Conservation (phyloP, 1,140 invertebrate genomes). For the Pseudachorutes palmiensis region DNA sequence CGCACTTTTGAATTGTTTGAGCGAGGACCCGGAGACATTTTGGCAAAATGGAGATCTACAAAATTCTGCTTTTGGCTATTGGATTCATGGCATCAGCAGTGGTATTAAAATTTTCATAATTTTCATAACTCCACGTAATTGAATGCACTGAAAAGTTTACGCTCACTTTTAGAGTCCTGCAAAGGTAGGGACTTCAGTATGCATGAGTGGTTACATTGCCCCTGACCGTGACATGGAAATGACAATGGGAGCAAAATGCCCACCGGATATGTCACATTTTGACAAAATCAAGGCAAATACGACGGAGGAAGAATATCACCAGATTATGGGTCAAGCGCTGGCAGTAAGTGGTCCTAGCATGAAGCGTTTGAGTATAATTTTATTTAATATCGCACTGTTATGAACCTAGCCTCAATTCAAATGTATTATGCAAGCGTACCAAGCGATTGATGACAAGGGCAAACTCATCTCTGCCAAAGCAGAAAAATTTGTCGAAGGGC, state of each 20-base stretch:
- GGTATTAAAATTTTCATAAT: too few species aligned
- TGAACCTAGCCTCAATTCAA: neutral
- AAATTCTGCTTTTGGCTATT: too few species aligned
- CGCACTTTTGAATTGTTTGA: too few species aligned
- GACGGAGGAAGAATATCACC: neutral
- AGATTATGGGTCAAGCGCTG: neutral
- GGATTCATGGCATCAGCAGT: too few species aligned
- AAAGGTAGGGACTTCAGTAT: too few species aligned
- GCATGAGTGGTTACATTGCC: neutral
- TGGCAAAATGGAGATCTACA: too few species aligned
- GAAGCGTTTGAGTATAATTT: neutral
- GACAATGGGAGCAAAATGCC: neutral
- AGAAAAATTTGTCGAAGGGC: neutral
- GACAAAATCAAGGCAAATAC: neutral
- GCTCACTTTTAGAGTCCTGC: too few species aligned
- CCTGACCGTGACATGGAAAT: neutral
- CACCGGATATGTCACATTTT: neutral
- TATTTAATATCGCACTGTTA: neutral
- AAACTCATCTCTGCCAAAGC: neutral
- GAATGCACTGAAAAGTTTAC: too few species aligned
- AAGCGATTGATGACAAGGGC: neutral
- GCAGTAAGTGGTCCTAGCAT: neutral
- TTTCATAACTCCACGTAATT: too few species aligned
- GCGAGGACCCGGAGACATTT: too few species aligned
- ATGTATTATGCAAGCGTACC: neutral